Evolutionary conservation across 2,888 invertebrate species (phyloP), one percentile per base, ranked within the genome.

Genomic region (Asteroscopus sphinx): DNA sequence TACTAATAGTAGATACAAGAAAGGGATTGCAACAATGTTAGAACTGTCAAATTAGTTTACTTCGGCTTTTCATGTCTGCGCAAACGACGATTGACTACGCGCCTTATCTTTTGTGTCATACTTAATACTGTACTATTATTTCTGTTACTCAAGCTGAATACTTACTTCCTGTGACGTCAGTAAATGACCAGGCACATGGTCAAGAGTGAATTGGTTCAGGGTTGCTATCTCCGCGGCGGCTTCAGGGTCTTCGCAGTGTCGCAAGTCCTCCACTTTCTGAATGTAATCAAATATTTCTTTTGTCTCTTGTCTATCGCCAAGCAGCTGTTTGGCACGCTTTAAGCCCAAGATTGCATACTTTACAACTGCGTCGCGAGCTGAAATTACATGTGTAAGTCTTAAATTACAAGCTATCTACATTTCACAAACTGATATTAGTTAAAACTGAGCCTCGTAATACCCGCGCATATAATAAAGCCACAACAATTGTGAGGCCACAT

Each of bases 101-200:
- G n/a, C n/a, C n/a, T n/a, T n/a, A n/a, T n/a, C n/a, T n/a, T 21
- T 21, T 21, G 21, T 21, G 2, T 21, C 4, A 16, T 7, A 35
- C 7, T 32, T 8, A 16, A 7, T n/a, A n/a, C n/a, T n/a, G n/a
- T n/a, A n/a, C n/a, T n/a, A n/a, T n/a, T n/a, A n/a, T n/a, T n/a
- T n/a, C n/a, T n/a, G n/a, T n/a, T n/a, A n/a, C n/a, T n/a, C n/a
- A 41, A 12, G 3, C 11, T 36, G 9, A 13, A 16, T 28, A 80
- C 93, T 86, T 87, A 96, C 96, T 80, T 95, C 94, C 81, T 94
- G 94, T 39, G 95, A 94, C 71, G 96, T 96, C 39, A 96, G 88
- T 60, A 96, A 87, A 76, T 95, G 94, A 5, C 96, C 95, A 49
- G 97, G 96, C n/a, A 97, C 94, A 83, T 97, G 96, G 73, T 96